A percentile compares a stretch with the other conserved stretches of the same genome.
Evolutionary conservation across 2,113 vertebrate genomes (phyloP).

Genomic region (Physeter macrocephalus): DNA sequence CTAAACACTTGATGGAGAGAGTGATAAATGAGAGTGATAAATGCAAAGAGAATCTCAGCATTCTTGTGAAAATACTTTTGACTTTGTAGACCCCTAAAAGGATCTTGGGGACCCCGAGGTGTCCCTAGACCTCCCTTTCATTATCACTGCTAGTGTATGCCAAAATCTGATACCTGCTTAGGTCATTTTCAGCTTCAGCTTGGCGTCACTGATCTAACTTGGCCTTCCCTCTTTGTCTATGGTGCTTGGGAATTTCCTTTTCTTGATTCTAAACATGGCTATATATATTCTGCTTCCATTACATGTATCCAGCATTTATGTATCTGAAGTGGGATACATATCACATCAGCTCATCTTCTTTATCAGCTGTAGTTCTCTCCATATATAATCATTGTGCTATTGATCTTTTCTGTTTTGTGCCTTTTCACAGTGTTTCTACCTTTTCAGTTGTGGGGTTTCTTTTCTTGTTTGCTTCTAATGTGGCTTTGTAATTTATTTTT

Average conservation of each 20-base stretch:
- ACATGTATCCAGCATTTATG: background rate
- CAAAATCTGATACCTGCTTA: background rate
- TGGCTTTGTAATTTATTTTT: conserved; percentile 19
- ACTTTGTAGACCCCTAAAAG: background rate
- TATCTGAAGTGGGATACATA: background rate
- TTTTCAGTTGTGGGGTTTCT: background rate
- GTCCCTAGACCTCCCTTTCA: background rate
- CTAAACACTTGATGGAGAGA: background rate
- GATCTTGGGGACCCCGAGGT: background rate
- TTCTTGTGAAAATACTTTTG: background rate
- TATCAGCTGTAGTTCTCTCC: background rate
- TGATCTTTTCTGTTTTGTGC: background rate
- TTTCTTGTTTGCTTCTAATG: background rate
- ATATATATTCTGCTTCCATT: background rate
- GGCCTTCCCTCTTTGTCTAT: background rate
- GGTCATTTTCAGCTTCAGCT: background rate
- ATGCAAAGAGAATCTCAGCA: background rate
- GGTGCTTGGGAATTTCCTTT: background rate
- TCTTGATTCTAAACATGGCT: background rate
- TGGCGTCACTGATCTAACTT: background rate
- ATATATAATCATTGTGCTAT: background rate
- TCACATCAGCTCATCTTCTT: background rate
- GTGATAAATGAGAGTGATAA: background rate
- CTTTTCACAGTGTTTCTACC: background rate
- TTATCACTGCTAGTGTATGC: background rate